Percentiles rank a stretch among this genome's conserved stretches.
Conservation (phyloP, 2,113 vertebrate genomes). For the Passerina amoena region DNA sequence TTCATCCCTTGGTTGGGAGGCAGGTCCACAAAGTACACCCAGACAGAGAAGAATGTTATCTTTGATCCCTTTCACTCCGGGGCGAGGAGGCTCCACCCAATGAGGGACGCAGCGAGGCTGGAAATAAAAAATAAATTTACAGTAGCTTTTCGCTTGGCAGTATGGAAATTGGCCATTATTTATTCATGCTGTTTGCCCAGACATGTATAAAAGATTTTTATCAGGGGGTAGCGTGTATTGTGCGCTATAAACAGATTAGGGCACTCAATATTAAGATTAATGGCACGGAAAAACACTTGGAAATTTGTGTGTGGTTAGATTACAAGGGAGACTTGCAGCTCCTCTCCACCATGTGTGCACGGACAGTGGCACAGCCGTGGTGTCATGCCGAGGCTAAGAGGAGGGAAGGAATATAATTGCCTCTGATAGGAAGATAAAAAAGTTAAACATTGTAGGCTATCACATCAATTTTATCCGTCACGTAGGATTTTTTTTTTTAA, state of each 20-base stretch:
- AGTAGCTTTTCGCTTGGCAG: constrained; percentile 54
- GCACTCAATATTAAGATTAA: constrained; percentile 46
- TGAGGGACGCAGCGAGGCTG: constrained; percentile 27
- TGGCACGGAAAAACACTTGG: constrained; percentile 54
- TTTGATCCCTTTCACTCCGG: constrained; percentile 79
- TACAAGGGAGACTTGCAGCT: constrained; percentile 11
- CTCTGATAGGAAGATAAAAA: background rate
- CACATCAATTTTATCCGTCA: background rate
- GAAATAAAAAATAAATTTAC: constrained; percentile 70
- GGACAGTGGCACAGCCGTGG: background rate
- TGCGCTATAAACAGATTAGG: constrained; percentile 53
- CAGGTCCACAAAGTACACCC: constrained; percentile 78
- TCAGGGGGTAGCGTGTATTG: constrained; percentile 25
- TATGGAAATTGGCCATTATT: constrained; percentile 63
- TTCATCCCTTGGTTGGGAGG: constrained; percentile 81
- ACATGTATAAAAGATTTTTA: constrained; percentile 42
- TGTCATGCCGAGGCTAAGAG: background rate
- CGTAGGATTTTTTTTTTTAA: background rate
- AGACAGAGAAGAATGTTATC: constrained; percentile 85
- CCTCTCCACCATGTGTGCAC: background rate
- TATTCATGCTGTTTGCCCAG: constrained; percentile 50
- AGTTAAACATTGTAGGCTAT: background rate
- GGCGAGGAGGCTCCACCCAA: constrained; percentile 63
- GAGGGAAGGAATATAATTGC: background rate
- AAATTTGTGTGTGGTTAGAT: background rate